phyloP scores from a whole-genome alignment of 2,113 vertebrate genomes.

The Poeciliopsis occidentalis region DNA sequence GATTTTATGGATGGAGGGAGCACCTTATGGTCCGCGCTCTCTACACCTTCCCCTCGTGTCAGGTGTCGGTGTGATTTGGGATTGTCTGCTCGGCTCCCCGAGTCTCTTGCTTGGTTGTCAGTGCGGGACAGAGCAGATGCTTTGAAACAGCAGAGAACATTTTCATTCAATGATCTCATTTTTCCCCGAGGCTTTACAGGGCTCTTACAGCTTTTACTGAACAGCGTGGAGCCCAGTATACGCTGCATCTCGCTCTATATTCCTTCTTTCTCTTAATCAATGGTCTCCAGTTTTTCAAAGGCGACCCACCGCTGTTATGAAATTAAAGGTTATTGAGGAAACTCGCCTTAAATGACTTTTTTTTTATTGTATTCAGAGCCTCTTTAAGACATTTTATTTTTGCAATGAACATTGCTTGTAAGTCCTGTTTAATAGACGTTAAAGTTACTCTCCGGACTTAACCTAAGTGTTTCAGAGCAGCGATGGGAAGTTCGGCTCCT shows the following conservation, averaged over 20 bases:
- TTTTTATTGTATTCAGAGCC: constrained; percentile 44
- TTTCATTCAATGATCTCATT: constrained; percentile 48
- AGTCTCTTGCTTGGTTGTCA: constrained; percentile 30
- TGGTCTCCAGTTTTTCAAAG: constrained; percentile 29
- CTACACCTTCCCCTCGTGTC: constrained; percentile 40
- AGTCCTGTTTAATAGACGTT: constrained; percentile 20
- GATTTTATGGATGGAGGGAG: constrained; percentile 54
- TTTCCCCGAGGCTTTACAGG: constrained; percentile 32
- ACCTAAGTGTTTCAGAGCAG: constrained; percentile 29
- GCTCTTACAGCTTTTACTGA: constrained; percentile 38
- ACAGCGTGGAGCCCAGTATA: constrained; percentile 26
- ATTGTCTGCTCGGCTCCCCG: constrained; percentile 22
- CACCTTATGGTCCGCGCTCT: constrained; percentile 37
- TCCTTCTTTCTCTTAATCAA: constrained; percentile 43
- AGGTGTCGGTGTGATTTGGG: constrained; percentile 29
- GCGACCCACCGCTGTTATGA: constrained; percentile 31
- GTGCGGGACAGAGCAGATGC: constrained; percentile 27
- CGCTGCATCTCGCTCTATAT: constrained; percentile 30
- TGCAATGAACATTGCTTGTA: constrained; percentile 30
- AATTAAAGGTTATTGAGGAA: constrained; percentile 44
- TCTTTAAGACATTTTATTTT: constrained; percentile 33
- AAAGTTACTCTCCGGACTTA: constrained; percentile 24
- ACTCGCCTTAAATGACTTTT: constrained; percentile 35
- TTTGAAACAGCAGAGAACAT: constrained; percentile 54
- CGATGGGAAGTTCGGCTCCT: too few species aligned